A percentile compares a stretch with the other conserved stretches of the same genome.
These are phyloP conservation scores for Drosophila virilis DNA, from an alignment of 1,140 invertebrate species.

Conservation along the genomic window DNA sequence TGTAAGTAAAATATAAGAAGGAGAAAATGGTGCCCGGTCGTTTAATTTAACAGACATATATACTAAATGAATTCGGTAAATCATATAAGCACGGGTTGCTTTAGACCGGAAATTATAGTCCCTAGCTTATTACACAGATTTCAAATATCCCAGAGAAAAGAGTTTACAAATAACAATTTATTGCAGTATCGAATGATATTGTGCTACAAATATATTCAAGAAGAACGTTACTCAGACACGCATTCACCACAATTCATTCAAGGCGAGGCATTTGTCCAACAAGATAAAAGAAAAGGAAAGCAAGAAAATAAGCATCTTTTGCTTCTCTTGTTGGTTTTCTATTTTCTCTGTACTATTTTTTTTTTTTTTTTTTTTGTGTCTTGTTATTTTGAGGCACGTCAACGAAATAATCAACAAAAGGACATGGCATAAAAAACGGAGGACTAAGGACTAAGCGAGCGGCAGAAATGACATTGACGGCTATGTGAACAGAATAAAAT, in stretches of 20 bases:
- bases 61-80: too few relatives aligned
- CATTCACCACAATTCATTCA: neutral
- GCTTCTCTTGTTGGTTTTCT: neutral
- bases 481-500: conserved; percentile 80
- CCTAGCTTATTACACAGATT: too few relatives aligned
- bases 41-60: too few relatives aligned
- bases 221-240: neutral
- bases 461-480: conserved; percentile 78
- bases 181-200: too few relatives aligned
- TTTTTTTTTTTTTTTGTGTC: conserved; percentile 8
- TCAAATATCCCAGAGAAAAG: too few relatives aligned
- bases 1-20: too few relatives aligned
- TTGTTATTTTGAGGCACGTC: conserved; percentile 52
- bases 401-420: conserved; percentile 80
- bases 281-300: conserved; percentile 1
- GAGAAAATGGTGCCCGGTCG: too few relatives aligned
- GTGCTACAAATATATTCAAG: neutral
- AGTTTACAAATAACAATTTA: too few relatives aligned
- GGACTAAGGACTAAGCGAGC: conserved; percentile 54
- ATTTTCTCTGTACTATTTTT: conserved; percentile 2
- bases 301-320: neutral
- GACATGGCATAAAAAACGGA: conserved; percentile 58
- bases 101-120: too few relatives aligned
- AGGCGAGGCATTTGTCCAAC: conserved; percentile 23
- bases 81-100: too few relatives aligned